These are phyloP conservation scores for Flabesymbios commensalis DNA, from an alignment of 2,888 invertebrate species.

Conservation along the genomic window DNA sequence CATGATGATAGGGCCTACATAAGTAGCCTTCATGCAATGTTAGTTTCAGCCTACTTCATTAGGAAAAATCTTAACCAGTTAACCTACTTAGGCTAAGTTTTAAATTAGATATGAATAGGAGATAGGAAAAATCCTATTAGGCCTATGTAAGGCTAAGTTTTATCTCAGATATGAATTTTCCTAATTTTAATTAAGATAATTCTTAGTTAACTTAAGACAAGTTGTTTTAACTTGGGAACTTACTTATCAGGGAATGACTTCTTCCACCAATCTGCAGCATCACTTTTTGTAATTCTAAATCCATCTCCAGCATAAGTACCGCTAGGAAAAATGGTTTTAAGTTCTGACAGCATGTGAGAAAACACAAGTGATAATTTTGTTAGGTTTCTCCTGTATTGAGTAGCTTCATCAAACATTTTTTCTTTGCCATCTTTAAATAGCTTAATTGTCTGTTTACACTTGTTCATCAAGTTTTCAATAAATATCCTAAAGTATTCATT, in stretches of 20 bases:
- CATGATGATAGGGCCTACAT: too few relatives aligned
- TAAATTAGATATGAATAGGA: too few relatives aligned
- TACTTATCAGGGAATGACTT: conserved; percentile 95
- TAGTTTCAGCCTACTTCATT: too few relatives aligned
- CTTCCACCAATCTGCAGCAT: conserved; percentile 98
- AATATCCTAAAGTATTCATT: conserved; percentile 98
- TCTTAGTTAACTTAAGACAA: too few relatives aligned
- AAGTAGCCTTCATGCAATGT: too few relatives aligned
- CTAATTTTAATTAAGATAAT: too few relatives aligned
- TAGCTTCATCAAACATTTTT: conserved; percentile 97
- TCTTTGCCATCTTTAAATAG: conserved; percentile 98
- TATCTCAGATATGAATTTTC: too few relatives aligned
- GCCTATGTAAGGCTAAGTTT: too few relatives aligned
- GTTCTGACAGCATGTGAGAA: conserved; percentile 98
- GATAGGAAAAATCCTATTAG: too few relatives aligned
- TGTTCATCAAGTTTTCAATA: conserved; percentile 95
- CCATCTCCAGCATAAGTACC: conserved; percentile 95
- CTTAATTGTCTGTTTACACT: conserved; percentile 98
- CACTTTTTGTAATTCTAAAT: conserved; percentile 98
- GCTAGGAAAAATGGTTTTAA: conserved; percentile 97
- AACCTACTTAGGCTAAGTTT: too few relatives aligned
- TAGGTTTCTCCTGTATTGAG: conserved; percentile 89
- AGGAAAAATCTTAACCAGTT: too few relatives aligned
- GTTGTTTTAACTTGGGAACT: conserved; percentile 37
- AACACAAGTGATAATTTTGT: conserved; percentile 98